phyloP scores from a whole-genome alignment of 2,113 vertebrate genomes.

The Dromaius novaehollandiae region DNA sequence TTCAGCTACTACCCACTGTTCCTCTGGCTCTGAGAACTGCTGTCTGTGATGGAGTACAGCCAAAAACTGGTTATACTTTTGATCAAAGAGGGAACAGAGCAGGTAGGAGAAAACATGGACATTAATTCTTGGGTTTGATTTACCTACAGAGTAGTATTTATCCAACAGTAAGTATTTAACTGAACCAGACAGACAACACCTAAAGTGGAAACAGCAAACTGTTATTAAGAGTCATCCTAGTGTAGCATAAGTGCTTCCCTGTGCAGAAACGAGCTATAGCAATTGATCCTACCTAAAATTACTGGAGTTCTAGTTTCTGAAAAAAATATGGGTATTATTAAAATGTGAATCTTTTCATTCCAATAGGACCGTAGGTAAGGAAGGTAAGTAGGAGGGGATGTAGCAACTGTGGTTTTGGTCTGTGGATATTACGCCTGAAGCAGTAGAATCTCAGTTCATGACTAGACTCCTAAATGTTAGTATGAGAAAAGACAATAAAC shows the following conservation, averaged over 20 bases:
- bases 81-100: not conserved
- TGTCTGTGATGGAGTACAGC: not conserved
- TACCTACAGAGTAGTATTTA: not conserved
- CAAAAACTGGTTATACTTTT: not conserved
- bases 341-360: not conserved
- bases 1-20: not conserved
- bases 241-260: not conserved
- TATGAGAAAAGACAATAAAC: not conserved
- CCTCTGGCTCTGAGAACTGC: not conserved
- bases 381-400: not conserved
- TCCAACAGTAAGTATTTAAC: not conserved
- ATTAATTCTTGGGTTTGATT: not conserved
- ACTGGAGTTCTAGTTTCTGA: not conserved
- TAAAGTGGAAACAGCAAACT: not conserved
- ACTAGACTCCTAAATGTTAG: not conserved
- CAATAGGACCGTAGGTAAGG: not conserved
- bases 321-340: not conserved
- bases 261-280: not conserved
- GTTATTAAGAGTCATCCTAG: not conserved
- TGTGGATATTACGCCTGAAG: not conserved
- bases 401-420: not conserved
- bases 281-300: not conserved
- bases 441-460: not conserved
- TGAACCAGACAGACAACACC: not conserved
- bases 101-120: no score